These are phyloP conservation scores for Megalonaias nervosa DNA, from an alignment of 1,140 invertebrate genomes.

Conservation along the genomic window DNA sequence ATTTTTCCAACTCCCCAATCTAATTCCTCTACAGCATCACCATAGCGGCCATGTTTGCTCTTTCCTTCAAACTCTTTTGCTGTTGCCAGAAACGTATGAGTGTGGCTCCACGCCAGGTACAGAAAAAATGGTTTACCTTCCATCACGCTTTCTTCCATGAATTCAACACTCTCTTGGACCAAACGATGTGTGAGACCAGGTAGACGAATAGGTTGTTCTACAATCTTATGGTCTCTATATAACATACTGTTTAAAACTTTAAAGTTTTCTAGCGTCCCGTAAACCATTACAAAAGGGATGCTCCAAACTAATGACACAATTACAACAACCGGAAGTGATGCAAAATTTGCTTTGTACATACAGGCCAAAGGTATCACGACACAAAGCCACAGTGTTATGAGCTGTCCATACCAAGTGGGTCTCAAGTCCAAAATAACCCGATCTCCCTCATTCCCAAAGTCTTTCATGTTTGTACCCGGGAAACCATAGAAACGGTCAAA, in stretches of 20 bases:
- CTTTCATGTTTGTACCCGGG: constrained; percentile 71
- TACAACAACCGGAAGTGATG: no score
- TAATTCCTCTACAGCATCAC: constrained; percentile 71
- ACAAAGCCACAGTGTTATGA: not conserved
- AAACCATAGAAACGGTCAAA: constrained; percentile 74
- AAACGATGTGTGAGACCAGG: constrained; percentile 52
- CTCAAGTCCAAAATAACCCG: constrained; percentile 31
- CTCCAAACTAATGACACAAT: constrained; percentile 2
- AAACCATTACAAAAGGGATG: constrained; percentile 17
- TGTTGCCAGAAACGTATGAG: constrained; percentile 51
- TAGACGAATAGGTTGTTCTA: constrained; percentile 65
- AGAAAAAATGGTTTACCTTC: constrained; percentile 57
- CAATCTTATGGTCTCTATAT: constrained; percentile 60
- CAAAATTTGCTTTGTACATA: not conserved
- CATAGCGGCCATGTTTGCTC: constrained; percentile 66
- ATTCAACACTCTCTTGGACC: constrained; percentile 52
- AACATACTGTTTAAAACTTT: constrained; percentile 65
- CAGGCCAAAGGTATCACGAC: constrained; percentile 10
- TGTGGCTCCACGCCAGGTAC: constrained; percentile 59
- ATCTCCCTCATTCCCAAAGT: constrained; percentile 61
- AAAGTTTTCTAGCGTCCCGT: constrained; percentile 47
- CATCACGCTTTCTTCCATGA: constrained; percentile 42
- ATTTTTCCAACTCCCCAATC: constrained; percentile 71
- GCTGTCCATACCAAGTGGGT: constrained; percentile 19
- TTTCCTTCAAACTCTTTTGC: constrained; percentile 45